Percentiles rank a stretch among this genome's conserved stretches.
phyloP scores from a whole-genome alignment of 2,797 vertebrate genomes.

The Babyrousa celebensis region DNA sequence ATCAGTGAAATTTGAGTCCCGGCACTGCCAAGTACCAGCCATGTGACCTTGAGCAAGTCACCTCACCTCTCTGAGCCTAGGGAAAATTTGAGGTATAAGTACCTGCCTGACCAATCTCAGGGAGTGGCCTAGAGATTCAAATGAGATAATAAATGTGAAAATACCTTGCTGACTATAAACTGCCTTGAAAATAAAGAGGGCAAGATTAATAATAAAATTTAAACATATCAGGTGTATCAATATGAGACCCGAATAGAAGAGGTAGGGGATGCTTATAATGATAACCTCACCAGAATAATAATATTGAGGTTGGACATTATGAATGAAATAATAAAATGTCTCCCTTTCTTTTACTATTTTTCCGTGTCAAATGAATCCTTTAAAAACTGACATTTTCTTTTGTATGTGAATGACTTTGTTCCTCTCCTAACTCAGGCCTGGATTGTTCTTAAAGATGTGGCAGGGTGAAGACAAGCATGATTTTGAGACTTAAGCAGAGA shows the following conservation, averaged over 20 bases:
- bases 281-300: not conserved
- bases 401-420: not conserved
- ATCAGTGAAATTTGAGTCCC: not conserved
- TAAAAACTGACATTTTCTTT: constrained; percentile 60
- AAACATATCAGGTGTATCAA: not conserved
- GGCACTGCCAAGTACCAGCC: not conserved
- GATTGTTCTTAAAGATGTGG: not conserved
- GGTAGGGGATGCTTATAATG: not conserved
- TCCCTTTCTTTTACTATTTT: not conserved
- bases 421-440: constrained; percentile 40
- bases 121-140: not conserved
- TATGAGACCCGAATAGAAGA: not conserved
- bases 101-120: not conserved
- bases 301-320: not conserved
- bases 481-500: not conserved
- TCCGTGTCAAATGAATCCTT: constrained; percentile 60
- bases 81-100: not conserved
- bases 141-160: not conserved
- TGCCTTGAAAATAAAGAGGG: constrained; percentile 1
- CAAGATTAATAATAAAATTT: constrained; percentile 5
- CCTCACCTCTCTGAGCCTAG: not conserved
- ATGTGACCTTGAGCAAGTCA: not conserved
- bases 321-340: not conserved
- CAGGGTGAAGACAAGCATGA: not conserved
- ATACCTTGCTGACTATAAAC: not conserved